Conservation (phyloP, 2,888 invertebrate genomes). For the Xiphydria camelus region DNA sequence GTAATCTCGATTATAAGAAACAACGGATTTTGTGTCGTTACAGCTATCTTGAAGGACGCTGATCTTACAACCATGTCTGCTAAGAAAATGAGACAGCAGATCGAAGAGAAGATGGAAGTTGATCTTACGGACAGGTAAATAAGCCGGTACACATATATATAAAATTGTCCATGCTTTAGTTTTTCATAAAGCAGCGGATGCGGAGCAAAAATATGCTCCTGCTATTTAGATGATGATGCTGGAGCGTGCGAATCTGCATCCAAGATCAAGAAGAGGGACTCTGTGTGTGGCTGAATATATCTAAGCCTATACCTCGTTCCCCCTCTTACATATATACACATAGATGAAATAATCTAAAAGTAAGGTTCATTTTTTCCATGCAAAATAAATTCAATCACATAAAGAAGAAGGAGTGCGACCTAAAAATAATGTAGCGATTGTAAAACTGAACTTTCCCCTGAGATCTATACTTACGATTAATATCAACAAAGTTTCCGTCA, state of each 20-base stretch:
- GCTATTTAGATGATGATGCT: slow-evolving; percentile 24
- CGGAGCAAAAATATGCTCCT: slow-evolving; percentile 22
- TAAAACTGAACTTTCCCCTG: too few species aligned
- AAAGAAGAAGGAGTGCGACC: too few species aligned
- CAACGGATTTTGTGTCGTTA: too few species aligned
- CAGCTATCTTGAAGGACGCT: slow-evolving; percentile 85
- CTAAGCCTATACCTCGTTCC: slow-evolving; percentile 52
- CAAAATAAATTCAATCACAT: too few species aligned
- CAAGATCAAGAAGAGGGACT: slow-evolving; percentile 49
- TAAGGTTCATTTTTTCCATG: too few species aligned
- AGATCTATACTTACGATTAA: too few species aligned
- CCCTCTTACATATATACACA: slow-evolving; percentile 42
- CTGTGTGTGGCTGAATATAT: slow-evolving; percentile 44
- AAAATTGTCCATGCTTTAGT: slow-evolving; percentile 6
- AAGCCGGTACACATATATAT: too few species aligned
- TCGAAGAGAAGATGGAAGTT: slow-evolving; percentile 79
- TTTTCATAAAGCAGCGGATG: slow-evolving; percentile 22
- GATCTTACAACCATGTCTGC: slow-evolving; percentile 83
- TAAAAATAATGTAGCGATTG: too few species aligned
- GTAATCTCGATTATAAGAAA: too few species aligned
- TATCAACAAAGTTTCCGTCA: too few species aligned
- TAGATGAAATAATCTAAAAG: slow-evolving; percentile 1
- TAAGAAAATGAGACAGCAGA: slow-evolving; percentile 84
- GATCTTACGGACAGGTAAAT: slow-evolving; percentile 71
- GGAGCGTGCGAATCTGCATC: slow-evolving; percentile 32